phyloP scores from a whole-genome alignment of 1,140 invertebrate species.

The Potamilus streckersoni region DNA sequence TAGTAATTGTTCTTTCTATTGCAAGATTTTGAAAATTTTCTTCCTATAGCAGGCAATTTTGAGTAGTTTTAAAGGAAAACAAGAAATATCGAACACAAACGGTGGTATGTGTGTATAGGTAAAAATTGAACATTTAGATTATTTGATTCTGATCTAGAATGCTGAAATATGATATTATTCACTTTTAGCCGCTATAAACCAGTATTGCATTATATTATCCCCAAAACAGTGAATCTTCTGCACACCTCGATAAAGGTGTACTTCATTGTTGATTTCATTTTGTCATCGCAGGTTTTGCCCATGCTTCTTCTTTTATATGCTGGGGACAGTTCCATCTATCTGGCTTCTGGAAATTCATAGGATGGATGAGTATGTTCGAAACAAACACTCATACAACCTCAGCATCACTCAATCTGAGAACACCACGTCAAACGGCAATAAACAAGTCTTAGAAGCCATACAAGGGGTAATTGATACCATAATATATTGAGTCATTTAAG shows the following conservation, averaged over 20 bases:
- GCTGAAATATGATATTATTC: too few relatives aligned
- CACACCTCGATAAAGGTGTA: background rate
- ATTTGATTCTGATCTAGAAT: too few relatives aligned
- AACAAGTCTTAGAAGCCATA: conserved; percentile 7
- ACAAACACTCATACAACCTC: conserved; percentile 3
- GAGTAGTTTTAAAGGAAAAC: too few relatives aligned
- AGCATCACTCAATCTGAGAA: conserved; percentile 9
- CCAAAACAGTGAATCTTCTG: too few relatives aligned
- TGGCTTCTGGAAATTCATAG: conserved; percentile 60
- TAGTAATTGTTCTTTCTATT: too few relatives aligned
- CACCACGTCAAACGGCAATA: background rate
- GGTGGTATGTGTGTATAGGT: too few relatives aligned
- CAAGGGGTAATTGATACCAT: conserved; percentile 10
- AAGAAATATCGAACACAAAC: too few relatives aligned
- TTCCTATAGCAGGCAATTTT: too few relatives aligned
- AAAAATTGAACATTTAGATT: too few relatives aligned
- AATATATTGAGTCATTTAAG: background rate
- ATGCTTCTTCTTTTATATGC: conserved; percentile 60
- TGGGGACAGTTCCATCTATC: conserved; percentile 51
- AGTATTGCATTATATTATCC: too few relatives aligned
- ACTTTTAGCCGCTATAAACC: too few relatives aligned
- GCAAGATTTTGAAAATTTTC: too few relatives aligned
- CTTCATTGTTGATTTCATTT: background rate
- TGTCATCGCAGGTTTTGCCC: conserved; percentile 52
- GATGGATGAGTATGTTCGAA: conserved; percentile 25